Conservation (phyloP, 2,888 invertebrate species). For the Ormyrus nitidulus region DNA sequence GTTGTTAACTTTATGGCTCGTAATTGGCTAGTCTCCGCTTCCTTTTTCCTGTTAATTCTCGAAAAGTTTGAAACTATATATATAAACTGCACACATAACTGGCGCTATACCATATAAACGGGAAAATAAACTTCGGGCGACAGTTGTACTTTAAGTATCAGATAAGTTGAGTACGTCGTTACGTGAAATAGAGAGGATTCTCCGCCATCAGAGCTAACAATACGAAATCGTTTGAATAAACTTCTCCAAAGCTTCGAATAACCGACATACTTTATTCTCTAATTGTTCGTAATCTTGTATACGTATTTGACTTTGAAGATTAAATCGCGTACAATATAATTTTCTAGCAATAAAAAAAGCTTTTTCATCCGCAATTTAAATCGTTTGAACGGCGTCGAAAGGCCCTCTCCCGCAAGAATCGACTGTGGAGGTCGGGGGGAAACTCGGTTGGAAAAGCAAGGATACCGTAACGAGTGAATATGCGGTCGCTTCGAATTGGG, state of each 20-base stretch:
- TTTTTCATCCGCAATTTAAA: too few species aligned
- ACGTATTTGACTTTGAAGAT: too few species aligned
- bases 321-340: too few species aligned
- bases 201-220: background rate
- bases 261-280: too few species aligned
- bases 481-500: background rate
- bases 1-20: conserved; percentile 7
- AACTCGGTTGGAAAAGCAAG: too few species aligned
- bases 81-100: too few species aligned
- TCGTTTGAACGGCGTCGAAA: too few species aligned
- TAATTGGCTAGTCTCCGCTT: conserved; percentile 20
- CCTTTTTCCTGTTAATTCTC: conserved; percentile 23
- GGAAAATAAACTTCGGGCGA: conserved; percentile 31
- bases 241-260: background rate
- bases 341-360: too few species aligned
- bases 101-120: conserved; percentile 11
- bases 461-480: too few species aligned
- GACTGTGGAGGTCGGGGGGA: too few species aligned
- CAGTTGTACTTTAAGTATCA: conserved; percentile 22
- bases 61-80: conserved; percentile 20
- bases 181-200: background rate
- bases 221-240: conserved; percentile 21
- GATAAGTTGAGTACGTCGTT: conserved; percentile 30
- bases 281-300: too few species aligned
- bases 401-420: too few species aligned